These are phyloP conservation scores for Lindbergichthys nudifrons DNA, from an alignment of 2,797 vertebrate genomes.

Conservation along the genomic window DNA sequence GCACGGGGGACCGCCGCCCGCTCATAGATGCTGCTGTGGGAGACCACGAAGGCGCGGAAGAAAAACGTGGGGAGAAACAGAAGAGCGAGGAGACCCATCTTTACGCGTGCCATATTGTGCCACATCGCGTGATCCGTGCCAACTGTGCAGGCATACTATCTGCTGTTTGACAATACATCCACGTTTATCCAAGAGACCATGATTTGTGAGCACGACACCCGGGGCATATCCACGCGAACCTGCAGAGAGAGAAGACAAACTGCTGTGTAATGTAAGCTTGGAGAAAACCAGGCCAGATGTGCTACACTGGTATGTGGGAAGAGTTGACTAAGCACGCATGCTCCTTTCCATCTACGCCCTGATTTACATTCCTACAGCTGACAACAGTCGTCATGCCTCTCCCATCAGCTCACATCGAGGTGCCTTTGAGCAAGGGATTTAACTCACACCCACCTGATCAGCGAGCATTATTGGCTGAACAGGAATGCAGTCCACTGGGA, in stretches of 20 bases:
- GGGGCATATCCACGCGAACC: constrained; percentile 66
- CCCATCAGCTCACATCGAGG: not conserved
- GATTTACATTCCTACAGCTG: constrained; percentile 36
- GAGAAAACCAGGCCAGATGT: constrained; percentile 44
- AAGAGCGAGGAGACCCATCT: constrained; percentile 87
- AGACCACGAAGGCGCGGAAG: constrained; percentile 83
- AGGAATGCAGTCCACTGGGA: constrained; percentile 1
- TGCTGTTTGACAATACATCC: constrained; percentile 63
- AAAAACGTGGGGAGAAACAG: constrained; percentile 85
- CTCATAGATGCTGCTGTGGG: constrained; percentile 81
- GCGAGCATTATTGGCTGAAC: not conserved
- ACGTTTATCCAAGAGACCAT: constrained; percentile 74
- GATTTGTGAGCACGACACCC: constrained; percentile 56
- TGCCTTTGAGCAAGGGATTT: constrained; percentile 61
- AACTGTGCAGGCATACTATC: constrained; percentile 76
- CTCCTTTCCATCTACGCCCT: constrained; percentile 56
- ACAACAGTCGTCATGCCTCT: constrained; percentile 1
- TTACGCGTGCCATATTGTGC: constrained; percentile 85
- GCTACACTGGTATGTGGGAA: constrained; percentile 25
- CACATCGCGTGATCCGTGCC: constrained; percentile 77
- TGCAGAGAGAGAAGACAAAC: constrained; percentile 52
- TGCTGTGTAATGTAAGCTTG: constrained; percentile 44
- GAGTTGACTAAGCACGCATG: constrained; percentile 54
- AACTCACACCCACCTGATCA: constrained; percentile 10
- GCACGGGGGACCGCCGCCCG: constrained; percentile 84